A percentile compares a stretch with the other conserved stretches of the same genome.
Evolutionary conservation across 2,888 invertebrate genomes (phyloP).

Genomic region (Coenonympha glycerion): DNA sequence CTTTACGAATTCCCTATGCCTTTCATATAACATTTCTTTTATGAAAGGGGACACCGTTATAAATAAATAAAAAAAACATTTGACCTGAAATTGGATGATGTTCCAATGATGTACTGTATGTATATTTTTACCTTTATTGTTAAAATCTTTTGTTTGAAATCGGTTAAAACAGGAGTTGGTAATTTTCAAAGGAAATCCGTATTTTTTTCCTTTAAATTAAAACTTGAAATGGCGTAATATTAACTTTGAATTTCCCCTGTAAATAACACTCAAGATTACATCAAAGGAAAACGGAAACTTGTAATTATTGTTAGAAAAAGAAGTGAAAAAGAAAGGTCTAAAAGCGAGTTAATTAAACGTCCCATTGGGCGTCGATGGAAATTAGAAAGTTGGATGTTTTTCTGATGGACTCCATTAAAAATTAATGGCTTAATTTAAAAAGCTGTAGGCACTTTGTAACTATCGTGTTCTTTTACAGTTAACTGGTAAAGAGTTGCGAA

Average conservation of each 20-base stretch:
- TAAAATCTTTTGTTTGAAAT: too few species aligned
- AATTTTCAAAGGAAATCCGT: too few species aligned
- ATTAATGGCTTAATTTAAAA: slow-evolving; percentile 5
- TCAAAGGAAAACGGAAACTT: slow-evolving; percentile 11
- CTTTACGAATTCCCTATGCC: too few species aligned
- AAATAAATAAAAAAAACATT: too few species aligned
- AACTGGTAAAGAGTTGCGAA: too few species aligned
- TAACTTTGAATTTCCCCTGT: neutral
- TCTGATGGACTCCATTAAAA: neutral
- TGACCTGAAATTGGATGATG: too few species aligned
- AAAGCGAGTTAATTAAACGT: slow-evolving; percentile 23
- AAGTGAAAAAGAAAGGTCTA: slow-evolving; percentile 10
- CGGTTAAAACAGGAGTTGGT: too few species aligned
- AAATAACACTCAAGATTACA: slow-evolving; percentile 3
- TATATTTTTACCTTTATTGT: too few species aligned
- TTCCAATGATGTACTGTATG: too few species aligned
- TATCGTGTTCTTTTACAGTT: neutral
- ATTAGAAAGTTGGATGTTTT: slow-evolving; percentile 6
- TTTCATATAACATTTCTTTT: too few species aligned
- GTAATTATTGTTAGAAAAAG: slow-evolving; percentile 12
- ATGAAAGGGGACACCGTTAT: too few species aligned
- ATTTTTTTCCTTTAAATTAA: too few species aligned
- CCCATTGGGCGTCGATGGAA: slow-evolving; percentile 9
- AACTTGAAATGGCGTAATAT: neutral
- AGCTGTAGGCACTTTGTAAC: neutral